phyloP scores from a whole-genome alignment of 2,113 vertebrate genomes.

The Axis porcinus region DNA sequence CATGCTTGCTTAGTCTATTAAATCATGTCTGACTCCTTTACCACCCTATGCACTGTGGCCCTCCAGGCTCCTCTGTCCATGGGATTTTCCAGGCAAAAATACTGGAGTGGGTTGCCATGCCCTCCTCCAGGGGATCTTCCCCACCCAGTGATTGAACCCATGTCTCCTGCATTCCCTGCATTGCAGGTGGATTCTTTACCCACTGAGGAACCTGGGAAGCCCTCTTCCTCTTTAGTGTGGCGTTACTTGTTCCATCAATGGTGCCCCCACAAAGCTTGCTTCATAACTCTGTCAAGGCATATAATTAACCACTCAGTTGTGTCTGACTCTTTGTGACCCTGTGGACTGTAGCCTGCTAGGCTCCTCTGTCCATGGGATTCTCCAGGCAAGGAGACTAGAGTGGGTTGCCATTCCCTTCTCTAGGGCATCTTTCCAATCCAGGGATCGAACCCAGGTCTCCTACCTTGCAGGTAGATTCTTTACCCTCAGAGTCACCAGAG shows the following conservation, averaged over 20 bases:
- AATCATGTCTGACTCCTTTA: not conserved
- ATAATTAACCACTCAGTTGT: not conserved
- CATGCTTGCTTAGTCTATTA: not conserved
- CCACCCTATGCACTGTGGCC: not conserved
- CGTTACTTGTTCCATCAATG: not conserved
- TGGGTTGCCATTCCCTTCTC: not conserved
- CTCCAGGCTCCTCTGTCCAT: not conserved
- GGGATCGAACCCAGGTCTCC: not conserved
- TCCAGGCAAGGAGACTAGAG: not conserved
- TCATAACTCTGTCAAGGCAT: not conserved
- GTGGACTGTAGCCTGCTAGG: not conserved
- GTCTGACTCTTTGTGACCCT: not conserved
- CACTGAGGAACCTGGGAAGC: not conserved
- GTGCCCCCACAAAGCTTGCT: not conserved
- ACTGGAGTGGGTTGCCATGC: not conserved
- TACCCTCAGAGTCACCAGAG: not conserved
- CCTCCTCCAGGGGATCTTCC: not conserved
- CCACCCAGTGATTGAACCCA: rapidly evolving
- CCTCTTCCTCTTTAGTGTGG: not conserved
- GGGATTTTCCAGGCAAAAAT: not conserved
- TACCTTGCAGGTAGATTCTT: not conserved
- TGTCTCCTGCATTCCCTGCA: not conserved
- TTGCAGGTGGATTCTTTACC: not conserved
- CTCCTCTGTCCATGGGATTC: not conserved
- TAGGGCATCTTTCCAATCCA: not conserved